These are phyloP conservation scores for Sitobion miscanthi DNA, from an alignment of 1,140 invertebrate genomes.

Conservation along the genomic window DNA sequence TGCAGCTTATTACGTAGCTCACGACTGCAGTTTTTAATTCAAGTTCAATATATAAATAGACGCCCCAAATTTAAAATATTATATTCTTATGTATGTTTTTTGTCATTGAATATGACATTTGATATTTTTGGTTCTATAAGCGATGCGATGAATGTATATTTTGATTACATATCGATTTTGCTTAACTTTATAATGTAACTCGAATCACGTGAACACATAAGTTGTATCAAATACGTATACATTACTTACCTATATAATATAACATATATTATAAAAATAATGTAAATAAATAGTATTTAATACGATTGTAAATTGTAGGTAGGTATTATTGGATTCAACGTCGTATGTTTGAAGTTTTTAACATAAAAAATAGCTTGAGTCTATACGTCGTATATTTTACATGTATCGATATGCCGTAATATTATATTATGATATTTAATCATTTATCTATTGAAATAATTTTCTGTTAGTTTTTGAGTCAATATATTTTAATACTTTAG, in stretches of 20 bases:
- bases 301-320: neutral
- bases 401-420: no score
- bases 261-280: neutral
- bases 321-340: neutral
- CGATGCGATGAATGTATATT: neutral
- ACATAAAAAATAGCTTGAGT: neutral
- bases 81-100: neutral
- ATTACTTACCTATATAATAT: neutral
- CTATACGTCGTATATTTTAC: neutral
- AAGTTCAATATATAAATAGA: neutral
- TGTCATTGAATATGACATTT: neutral
- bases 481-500: neutral
- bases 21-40: neutral
- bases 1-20: neutral
- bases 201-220: neutral
- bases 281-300: neutral
- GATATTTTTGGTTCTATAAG: neutral
- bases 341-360: neutral
- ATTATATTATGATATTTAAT: no score
- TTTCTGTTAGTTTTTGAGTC: neutral
- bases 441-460: no score
- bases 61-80: neutral
- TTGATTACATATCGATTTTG: neutral
- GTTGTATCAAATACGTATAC: neutral
- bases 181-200: neutral